Percentiles rank a stretch among this genome's conserved stretches.
phyloP scores from a whole-genome alignment of 2,888 invertebrate genomes.

The Galerucella pusilla region DNA sequence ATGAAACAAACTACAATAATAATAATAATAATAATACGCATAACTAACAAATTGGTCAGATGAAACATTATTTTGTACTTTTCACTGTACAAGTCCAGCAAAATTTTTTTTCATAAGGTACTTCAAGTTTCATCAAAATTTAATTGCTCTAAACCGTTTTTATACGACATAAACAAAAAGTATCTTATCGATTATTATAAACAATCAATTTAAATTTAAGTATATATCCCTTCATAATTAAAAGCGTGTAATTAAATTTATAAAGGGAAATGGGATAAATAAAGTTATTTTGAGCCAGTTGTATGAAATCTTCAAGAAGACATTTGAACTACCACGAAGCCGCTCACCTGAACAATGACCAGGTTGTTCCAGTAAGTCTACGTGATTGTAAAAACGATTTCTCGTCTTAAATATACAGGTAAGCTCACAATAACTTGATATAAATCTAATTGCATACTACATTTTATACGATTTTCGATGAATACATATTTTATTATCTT shows the following conservation, averaged over 20 bases:
- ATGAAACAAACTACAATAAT: conserved; percentile 5
- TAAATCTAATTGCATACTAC: background rate
- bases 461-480: conserved; percentile 15
- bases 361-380: no score
- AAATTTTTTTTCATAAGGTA: background rate
- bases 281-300: background rate
- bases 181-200: background rate
- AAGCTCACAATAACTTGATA: background rate
- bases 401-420: background rate
- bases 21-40: background rate
- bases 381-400: no score
- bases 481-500: conserved; percentile 14
- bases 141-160: background rate
- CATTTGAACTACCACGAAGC: background rate
- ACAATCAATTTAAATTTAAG: background rate
- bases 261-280: background rate
- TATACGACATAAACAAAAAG: background rate
- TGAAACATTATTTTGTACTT: conserved; percentile 10
- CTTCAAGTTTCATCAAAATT: background rate
- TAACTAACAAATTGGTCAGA: conserved; percentile 17
- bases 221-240: background rate
- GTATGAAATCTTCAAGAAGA: background rate
- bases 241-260: background rate
- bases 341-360: no score
- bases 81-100: conserved; percentile 14